Evolutionary conservation across 2,888 invertebrate genomes (phyloP), one percentile per base, ranked within the genome.

Genomic region (Oscheius sp.): DNA sequence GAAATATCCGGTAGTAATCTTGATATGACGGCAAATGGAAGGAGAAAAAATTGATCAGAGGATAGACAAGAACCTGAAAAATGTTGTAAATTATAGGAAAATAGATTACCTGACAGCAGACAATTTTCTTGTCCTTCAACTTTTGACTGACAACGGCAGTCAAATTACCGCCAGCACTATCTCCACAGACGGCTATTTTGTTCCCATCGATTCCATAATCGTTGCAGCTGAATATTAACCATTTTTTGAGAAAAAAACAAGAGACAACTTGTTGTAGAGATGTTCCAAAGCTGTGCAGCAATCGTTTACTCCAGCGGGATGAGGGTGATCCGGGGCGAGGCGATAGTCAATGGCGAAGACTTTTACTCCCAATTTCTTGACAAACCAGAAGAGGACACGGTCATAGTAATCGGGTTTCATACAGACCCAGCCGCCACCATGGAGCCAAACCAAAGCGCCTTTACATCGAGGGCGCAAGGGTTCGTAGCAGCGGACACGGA

Each of bases 261-360:
- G 27, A 29, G 29, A 13, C 18, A 13, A 84, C 85, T 81, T 82
- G 23, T 80, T 88, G 27, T 85, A 79, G 5, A 89, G 75, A 63
- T 79, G 82, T 13, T 76, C 69, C 7, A 85, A 74, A 0, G 85
- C 84, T 7, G 74, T 75, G 69, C 84, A 80, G 75, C 89, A 90
- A 78, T 90, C 90, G 16, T 88, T 85, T 29, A 88, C 85, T 0
- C 88, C 88, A 0, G 87, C 88, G 1, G 90, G 90, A 75, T 88
- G 90, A 0, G 86, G 86, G 69, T 88, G 85, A 72, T 89, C 88
- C 16, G 90, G 90, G 0, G 90, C 88, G 7, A 87, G 74, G 7
- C 79, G 76, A 70, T 87, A 87, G 72, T 87, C 86, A 52, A 87
- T 79, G 2, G 85, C 81, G 18, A 86, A 69, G n/a, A 84, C 77